phyloP scores from a whole-genome alignment of 2,888 invertebrate genomes.

The Serrognathus titanus region DNA sequence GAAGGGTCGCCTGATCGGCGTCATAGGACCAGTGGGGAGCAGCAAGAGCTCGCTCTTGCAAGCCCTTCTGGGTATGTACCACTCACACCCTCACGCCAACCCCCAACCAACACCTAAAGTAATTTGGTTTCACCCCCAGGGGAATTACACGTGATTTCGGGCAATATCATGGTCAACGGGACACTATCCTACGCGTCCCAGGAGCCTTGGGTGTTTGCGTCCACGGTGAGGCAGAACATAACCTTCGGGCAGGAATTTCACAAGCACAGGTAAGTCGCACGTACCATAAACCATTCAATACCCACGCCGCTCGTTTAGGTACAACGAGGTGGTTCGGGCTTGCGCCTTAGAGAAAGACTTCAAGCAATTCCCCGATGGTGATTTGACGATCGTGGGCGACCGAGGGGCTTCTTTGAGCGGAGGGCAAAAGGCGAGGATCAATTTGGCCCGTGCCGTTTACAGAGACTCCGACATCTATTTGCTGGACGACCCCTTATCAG shows the following conservation, averaged over 20 bases:
- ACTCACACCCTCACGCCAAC: too few relatives aligned
- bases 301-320: conserved; percentile 31
- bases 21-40: conserved; percentile 59
- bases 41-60: conserved; percentile 68
- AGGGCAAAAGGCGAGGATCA: conserved; percentile 76
- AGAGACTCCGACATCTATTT: conserved; percentile 74
- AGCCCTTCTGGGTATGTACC: conserved; percentile 69
- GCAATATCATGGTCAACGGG: conserved; percentile 63
- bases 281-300: too few relatives aligned
- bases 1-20: conserved; percentile 49
- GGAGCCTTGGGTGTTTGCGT: conserved; percentile 81
- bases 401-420: conserved; percentile 75
- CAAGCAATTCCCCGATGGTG: conserved; percentile 66
- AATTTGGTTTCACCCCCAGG: conserved; percentile 45
- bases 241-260: conserved; percentile 72
- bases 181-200: conserved; percentile 73
- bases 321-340: conserved; percentile 57
- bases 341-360: conserved; percentile 73
- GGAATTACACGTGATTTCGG: conserved; percentile 58
- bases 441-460: conserved; percentile 66
- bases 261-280: conserved; percentile 44
- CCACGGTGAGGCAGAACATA: conserved; percentile 79
- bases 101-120: not conserved
- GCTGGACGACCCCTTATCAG: conserved; percentile 82
- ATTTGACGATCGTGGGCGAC: conserved; percentile 78